These are phyloP conservation scores for Trogon melanurus DNA, from an alignment of 2,113 vertebrate genomes.

Conservation along the genomic window DNA sequence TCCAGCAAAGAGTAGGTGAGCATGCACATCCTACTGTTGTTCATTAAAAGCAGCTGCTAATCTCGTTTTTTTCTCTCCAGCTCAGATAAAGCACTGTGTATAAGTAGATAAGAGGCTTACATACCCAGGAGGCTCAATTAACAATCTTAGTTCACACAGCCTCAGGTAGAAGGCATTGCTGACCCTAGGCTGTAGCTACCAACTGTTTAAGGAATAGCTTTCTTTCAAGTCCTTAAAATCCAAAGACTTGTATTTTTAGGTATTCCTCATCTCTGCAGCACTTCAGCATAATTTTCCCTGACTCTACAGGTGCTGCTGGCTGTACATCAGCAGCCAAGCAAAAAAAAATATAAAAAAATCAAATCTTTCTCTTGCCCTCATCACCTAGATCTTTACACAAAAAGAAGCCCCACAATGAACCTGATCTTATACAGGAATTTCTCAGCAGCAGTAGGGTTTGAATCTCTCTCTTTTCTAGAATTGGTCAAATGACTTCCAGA, in stretches of 20 bases:
- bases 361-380: neutral
- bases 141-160: neutral
- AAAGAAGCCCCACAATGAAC: neutral
- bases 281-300: neutral
- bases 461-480: neutral
- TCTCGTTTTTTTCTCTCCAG: neutral
- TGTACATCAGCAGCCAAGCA: neutral
- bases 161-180: slow-evolving; percentile 28
- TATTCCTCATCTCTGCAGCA: neutral
- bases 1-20: neutral
- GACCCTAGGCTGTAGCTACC: slow-evolving; percentile 32
- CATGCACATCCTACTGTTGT: neutral
- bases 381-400: neutral
- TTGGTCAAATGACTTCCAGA: neutral
- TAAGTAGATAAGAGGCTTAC: slow-evolving; percentile 68
- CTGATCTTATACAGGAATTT: fast-evolving
- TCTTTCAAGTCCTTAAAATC: neutral
- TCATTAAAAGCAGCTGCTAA: slow-evolving; percentile 62
- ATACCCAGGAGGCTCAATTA: slow-evolving; percentile 66
- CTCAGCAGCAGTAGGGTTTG: neutral
- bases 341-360: neutral
- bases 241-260: slow-evolving; percentile 21
- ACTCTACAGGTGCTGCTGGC: neutral
- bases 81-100: slow-evolving; percentile 12
- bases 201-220: slow-evolving; percentile 20